Conservation (phyloP, 2,113 vertebrate genomes). For the Seriola rivoliana region DNA sequence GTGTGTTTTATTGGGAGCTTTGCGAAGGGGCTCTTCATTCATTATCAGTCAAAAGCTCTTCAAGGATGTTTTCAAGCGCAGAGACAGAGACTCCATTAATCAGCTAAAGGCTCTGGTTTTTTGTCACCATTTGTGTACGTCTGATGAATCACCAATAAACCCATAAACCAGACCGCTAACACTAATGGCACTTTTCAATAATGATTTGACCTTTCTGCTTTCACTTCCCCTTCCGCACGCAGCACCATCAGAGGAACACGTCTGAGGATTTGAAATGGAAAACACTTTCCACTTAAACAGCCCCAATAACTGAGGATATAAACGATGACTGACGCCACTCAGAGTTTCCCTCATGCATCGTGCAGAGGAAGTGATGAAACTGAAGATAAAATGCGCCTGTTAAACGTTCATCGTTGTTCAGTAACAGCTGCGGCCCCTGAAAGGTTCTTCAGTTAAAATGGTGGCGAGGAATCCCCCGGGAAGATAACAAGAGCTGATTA, state of each 20-base stretch:
- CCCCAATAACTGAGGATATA: neutral
- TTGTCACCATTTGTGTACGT: neutral
- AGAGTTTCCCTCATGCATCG: neutral
- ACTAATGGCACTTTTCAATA: slow-evolving; percentile 14
- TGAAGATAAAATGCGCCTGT: neutral
- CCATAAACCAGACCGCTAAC: slow-evolving; percentile 7
- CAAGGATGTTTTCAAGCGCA: neutral
- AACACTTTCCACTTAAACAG: neutral
- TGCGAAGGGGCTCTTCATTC: slow-evolving; percentile 22
- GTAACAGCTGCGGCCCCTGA: slow-evolving; percentile 9
- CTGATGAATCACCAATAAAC: slow-evolving; percentile 5
- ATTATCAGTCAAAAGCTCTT: slow-evolving; percentile 2
- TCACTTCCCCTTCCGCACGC: neutral
- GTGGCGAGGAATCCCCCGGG: neutral
- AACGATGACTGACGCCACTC: neutral
- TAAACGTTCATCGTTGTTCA: slow-evolving; percentile 4
- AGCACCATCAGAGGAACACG: neutral
- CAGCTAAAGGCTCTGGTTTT: neutral
- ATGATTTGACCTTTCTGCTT: neutral
- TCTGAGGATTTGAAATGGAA: neutral
- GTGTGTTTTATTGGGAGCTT: slow-evolving; percentile 35
- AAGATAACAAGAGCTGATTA: neutral
- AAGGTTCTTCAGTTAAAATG: slow-evolving; percentile 6
- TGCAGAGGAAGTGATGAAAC: slow-evolving; percentile 1
- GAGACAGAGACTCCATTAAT: slow-evolving; percentile 36